These are phyloP conservation scores for Drosophila macrospina DNA, from an alignment of 2,888 invertebrate species.

Conservation along the genomic window DNA sequence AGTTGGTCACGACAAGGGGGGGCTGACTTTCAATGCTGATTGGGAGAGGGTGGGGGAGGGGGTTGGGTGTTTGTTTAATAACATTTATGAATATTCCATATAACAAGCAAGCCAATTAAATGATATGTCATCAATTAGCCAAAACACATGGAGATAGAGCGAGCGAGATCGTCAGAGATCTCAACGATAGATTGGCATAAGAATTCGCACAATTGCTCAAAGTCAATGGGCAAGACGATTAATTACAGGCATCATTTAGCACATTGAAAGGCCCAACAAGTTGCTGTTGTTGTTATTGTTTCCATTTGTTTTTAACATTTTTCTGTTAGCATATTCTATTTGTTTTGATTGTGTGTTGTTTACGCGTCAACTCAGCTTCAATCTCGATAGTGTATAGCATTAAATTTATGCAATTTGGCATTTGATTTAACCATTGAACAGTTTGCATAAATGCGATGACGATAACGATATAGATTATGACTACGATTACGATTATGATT, in stretches of 20 bases:
- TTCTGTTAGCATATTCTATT: conserved; percentile 11
- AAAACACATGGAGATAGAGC: neutral
- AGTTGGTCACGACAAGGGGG: conserved; percentile 45
- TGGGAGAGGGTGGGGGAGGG: neutral
- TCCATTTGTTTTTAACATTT: conserved; percentile 11
- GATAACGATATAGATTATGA: conserved; percentile 9
- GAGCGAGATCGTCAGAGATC: neutral
- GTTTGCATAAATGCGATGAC: conserved; percentile 32
- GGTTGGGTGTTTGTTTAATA: conserved; percentile 23
- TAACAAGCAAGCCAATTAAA: conserved; percentile 53
- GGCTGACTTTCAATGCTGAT: conserved; percentile 10
- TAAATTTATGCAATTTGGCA: conserved; percentile 32
- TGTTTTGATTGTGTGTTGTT: conserved; percentile 38
- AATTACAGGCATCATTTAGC: conserved; percentile 45
- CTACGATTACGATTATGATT: conserved; percentile 6
- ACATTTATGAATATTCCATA: conserved; percentile 46
- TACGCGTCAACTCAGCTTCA: conserved; percentile 40
- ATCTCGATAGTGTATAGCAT: conserved; percentile 32
- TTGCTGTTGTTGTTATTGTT: conserved; percentile 17
- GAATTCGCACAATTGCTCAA: conserved; percentile 60
- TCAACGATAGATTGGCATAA: conserved; percentile 17
- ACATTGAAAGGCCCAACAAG: conserved; percentile 17
- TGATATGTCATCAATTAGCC: conserved; percentile 35
- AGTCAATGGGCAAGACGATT: conserved; percentile 60
- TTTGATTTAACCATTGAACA: conserved; percentile 13